Conservation (phyloP, 2,797 vertebrate genomes). For the Coracias cyanogaster region DNA sequence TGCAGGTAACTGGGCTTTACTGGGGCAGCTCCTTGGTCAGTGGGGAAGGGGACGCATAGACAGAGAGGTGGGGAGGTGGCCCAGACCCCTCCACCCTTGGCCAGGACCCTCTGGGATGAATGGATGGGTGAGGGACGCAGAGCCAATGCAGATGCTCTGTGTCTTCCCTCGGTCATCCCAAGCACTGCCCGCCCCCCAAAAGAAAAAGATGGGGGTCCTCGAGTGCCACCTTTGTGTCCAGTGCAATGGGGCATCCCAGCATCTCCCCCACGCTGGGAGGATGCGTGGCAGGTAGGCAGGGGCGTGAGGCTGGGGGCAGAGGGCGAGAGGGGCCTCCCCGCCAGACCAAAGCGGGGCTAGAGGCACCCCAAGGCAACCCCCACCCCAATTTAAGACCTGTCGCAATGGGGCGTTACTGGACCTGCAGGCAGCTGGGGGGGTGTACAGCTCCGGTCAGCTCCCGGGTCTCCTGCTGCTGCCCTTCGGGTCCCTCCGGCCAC, state of each 20-base stretch:
- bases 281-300: accelerated
- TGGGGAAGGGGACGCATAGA: neutral
- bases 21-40: neutral
- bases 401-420: neutral
- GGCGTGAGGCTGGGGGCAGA: no score
- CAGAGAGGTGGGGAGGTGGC: neutral
- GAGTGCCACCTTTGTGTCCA: neutral
- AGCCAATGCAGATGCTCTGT: accelerated
- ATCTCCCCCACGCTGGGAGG: accelerated
- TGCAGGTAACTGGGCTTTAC: neutral
- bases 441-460: neutral
- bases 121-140: neutral
- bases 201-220: no score
- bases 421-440: neutral
- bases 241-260: neutral
- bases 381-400: neutral
- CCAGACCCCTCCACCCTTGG: neutral
- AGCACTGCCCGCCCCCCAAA: accelerated
- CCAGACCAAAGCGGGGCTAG: neutral
- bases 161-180: accelerated
- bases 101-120: no score
- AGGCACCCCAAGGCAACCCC: neutral
- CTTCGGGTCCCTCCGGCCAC: neutral
- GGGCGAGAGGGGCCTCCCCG: neutral
- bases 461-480: neutral